Evolutionary conservation across 37 sponge, comb jelly and placozoan species (phyloP), one percentile per base, ranked within the genome.

Genomic region (Trichoplax adhaerens): DNA sequence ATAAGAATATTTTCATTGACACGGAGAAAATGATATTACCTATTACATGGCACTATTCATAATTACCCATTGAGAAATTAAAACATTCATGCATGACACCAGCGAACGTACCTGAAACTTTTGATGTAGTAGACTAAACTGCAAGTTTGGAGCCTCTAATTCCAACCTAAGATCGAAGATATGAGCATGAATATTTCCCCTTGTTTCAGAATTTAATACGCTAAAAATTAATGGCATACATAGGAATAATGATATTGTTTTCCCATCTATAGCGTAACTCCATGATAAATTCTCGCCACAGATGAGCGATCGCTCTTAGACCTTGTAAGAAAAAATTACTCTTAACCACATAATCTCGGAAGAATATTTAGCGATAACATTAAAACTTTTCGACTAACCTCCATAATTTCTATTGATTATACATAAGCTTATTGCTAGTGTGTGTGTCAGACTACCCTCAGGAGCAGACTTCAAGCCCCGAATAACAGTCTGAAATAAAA

Each of bases 191-290:
- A 29, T 29, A 29, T 29, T 29, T 29, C 29, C 29, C 29, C 29
- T 29, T 29, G 29, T 29, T 29, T 29, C 29, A 29, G 29, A 29
- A 29, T 29, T 29, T 29, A 29, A 29, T 29, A 0, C 29, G 29
- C 29, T 29, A 29, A 29, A 29, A 29, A 5, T 7, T 60, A 3
- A 12, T 8, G 3, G 62, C 82, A 77, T 8, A 86, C 85, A 68
- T 65, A 58, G 74, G 76, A 49, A 91, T 67, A 0, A 54, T 58
- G 1, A 62, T 57, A n/a, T 82, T 83, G 54, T 78, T 78, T 77
- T 94, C 95, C 91, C 91, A 94, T 52, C 85, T 47, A 55, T 84
- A 77, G 5, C 95, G 68, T 61, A 94, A 62, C 74, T 94, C 90
- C 65, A 67, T 69, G 6, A 86, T 68, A 54, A 86, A 72, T 71